Evolutionary conservation across 2,888 invertebrate species (phyloP).

Genomic region (Phragmatobia fuliginosa): DNA sequence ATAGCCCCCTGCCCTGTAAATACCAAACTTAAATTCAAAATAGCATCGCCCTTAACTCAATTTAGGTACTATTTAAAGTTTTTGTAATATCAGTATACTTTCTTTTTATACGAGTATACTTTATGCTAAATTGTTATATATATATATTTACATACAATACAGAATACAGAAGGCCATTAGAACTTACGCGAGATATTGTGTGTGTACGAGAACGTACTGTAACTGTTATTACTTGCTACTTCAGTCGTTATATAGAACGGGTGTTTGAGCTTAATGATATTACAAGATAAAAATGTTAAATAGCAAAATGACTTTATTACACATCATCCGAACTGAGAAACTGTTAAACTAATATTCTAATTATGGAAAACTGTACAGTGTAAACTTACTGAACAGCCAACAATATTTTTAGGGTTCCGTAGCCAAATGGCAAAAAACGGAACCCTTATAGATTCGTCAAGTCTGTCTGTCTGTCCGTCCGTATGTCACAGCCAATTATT

Average conservation of each 20-base stretch:
- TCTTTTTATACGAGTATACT: neutral
- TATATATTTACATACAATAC: neutral
- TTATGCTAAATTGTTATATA: neutral
- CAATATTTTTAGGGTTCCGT: too few species aligned
- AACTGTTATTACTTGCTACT: slow-evolving; percentile 1
- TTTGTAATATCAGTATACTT: too few species aligned
- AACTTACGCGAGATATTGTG: neutral
- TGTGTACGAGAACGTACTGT: neutral
- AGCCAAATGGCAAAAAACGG: too few species aligned
- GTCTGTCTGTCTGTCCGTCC: too few species aligned
- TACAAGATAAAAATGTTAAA: slow-evolving; percentile 4
- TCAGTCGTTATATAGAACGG: neutral
- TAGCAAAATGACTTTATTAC: neutral
- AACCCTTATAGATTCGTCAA: too few species aligned
- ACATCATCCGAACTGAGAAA: neutral
- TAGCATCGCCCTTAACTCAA: too few species aligned
- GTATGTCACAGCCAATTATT: too few species aligned
- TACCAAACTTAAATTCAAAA: neutral
- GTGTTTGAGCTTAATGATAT: neutral
- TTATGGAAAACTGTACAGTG: neutral
- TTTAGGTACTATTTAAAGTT: too few species aligned
- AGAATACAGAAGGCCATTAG: neutral
- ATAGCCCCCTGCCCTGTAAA: too few species aligned
- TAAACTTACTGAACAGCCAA: too few species aligned
- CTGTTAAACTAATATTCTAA: neutral